These are phyloP conservation scores for Daboia siamensis DNA, from an alignment of 2,113 vertebrate species.

Conservation along the genomic window DNA sequence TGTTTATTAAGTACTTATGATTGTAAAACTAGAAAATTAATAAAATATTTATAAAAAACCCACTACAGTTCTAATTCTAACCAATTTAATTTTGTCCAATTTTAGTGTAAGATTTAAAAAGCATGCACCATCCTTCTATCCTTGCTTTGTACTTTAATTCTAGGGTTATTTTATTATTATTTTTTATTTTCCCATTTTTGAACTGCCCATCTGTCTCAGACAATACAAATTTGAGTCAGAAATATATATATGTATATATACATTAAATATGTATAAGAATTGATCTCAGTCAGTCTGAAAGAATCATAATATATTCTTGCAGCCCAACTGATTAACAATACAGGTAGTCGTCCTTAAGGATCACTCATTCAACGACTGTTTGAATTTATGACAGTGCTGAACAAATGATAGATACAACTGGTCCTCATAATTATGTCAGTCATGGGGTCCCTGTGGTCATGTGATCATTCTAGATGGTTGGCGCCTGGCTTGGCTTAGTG, in stretches of 20 bases:
- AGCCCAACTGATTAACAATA: not conserved
- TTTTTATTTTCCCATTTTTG: too few relatives aligned
- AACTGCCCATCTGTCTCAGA: too few relatives aligned
- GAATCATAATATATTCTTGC: not conserved
- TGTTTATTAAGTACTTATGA: too few relatives aligned
- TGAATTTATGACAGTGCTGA: not conserved
- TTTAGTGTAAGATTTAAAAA: not conserved
- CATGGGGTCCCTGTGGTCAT: not conserved
- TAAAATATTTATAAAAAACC: not conserved
- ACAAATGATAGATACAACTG: not conserved
- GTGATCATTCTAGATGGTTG: not conserved
- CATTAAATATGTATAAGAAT: not conserved
- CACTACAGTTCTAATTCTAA: not conserved
- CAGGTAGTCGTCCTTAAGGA: not conserved
- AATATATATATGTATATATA: not conserved
- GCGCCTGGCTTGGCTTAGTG: not conserved
- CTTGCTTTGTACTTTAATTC: not conserved
- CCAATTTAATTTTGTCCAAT: not conserved
- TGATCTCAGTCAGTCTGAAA: not conserved
- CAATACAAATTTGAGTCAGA: too few relatives aligned
- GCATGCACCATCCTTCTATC: not conserved
- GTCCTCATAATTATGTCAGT: not conserved
- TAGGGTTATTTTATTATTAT: not conserved
- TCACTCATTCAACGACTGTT: not conserved
- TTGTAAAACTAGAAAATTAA: too few relatives aligned